A percentile compares a stretch with the other conserved stretches of the same genome.
Conservation (phyloP, 1,140 invertebrate genomes). For the Steinernema feltiae region DNA sequence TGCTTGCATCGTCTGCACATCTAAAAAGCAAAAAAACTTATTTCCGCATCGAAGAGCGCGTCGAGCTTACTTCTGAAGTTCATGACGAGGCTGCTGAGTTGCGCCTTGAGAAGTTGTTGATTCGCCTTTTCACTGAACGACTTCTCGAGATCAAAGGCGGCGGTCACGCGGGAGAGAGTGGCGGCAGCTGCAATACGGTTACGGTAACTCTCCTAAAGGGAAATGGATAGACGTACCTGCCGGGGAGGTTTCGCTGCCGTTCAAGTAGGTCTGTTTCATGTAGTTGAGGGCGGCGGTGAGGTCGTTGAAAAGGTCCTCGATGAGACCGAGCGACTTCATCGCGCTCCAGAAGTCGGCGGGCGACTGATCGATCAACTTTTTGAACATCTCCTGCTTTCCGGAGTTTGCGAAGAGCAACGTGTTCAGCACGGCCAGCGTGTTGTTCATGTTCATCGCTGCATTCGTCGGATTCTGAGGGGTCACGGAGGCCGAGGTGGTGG, state of each 20-base stretch:
- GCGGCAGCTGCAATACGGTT: not conserved
- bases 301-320: conserved; percentile 8
- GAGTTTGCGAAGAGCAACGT: not conserved
- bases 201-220: not conserved
- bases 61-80: not conserved
- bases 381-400: conserved; percentile 10
- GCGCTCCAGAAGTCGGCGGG: conserved; percentile 7
- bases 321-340: not conserved
- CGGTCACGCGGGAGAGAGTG: not conserved
- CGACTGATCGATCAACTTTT: not conserved
- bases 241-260: not conserved
- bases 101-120: not conserved
- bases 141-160: not conserved
- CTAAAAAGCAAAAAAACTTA: not conserved
- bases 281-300: not conserved
- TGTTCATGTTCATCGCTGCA: not conserved
- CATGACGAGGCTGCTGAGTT: not conserved
- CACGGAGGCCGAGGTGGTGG: not conserved
- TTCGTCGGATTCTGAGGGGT: not conserved
- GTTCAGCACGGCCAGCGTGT: not conserved
- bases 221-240: not conserved
- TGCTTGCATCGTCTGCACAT: not conserved
- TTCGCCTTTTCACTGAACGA: not conserved
- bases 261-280: conserved; percentile 3
- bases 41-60: too few species aligned